Base-by-base conservation (phyloP, 2,113 vertebrate species). In the Crotalus helleri region DNA sequence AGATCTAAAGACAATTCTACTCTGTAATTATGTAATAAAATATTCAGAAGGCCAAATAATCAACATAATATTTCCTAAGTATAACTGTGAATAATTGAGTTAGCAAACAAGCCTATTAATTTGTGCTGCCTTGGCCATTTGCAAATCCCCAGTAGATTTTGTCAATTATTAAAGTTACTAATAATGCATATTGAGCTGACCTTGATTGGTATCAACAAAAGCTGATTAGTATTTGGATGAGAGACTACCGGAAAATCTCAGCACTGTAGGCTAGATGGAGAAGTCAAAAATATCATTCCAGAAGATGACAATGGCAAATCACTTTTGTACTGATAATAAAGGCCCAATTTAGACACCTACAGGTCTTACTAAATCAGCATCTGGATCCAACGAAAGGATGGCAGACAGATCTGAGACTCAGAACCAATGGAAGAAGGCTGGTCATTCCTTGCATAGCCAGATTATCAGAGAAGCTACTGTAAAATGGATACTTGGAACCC, bases 1-100 rank as follows among this genome's bases (percentile, higher is more conserved):
- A 95, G 95, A 96, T 93, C 88, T 95, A 94, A 95, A 96, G 95
- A 95, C 49, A 94, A 86, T 92, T 95, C 95, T 44, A n/a, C n/a
- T 54, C 86, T 88, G 23, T 58, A 24, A 49, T 89, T 95, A 61
- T 44, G 53, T 55, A 88, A 54, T 53, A 69, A 53, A 87, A 61
- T 49, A 53, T 33, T 33, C 46, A 64, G 21, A 64, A 88, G 23
- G n/a, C 88, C n/a, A 57, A 55, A 96, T 96, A 95, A 94, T 94
- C 94, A 94, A 95, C 94, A 95, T 94, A 93, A 94, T 94, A 93
- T 93, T 95, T 57, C 95, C 94, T 91, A 61, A 93, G 87, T 94
- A 94, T 86, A 29, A 93, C 89, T 92, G 93, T 92, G 91, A 95
- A 94, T 96, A 96, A 95, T 94, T 93, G 93, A 94, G 81, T 86